Evolutionary conservation across 2,113 vertebrate genomes (phyloP), one percentile per base, ranked within the genome.

Genomic region (Gulo gulo): DNA sequence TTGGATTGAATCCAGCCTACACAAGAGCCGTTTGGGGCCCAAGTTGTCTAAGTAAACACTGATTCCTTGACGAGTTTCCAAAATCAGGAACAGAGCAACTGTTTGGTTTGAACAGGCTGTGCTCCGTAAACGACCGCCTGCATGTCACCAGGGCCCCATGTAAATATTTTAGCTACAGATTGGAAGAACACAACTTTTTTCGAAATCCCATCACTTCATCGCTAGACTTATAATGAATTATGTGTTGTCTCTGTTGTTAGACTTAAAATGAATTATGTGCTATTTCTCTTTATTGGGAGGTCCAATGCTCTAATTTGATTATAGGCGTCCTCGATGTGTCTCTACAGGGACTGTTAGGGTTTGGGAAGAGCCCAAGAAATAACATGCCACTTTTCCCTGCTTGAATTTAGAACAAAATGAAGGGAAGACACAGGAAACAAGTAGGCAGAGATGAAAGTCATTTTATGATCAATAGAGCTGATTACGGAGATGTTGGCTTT

Each of bases 141-240:
- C 47, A 2, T 71, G 74, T 93, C 91, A 83, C 96, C 86, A 85
- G 85, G 84, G 91, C 67, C 90, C 76, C 36, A 13, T 96, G 95
- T 98, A 98, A 98, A 97, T 97, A 98, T 97, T 97, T 98, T 88
- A 97, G 93, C 84, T 97, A 88, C 94, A 83, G 94, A 94, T 73
- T 76, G 88, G n/a, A 59, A 88, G 91, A 97, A 93, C 94, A 94
- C 31, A 29, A 85, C n/a, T 55, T 87, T 88, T 96, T 85, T 74
- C 16, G 26, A 91, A 94, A 87, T 55, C 55, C 47, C 87, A 79
- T 96, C 92, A 57, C 83, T 96, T 97, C 76, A 45, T 84, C 74
- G 74, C 63, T 42, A 63, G 95, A 92, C 52, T 86, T 57, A 14
- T 1, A 89, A 96, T 96, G 82, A 95, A 94, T 97, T 84, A 95